Conservation (phyloP, 2,888 invertebrate genomes). For the Acrobasis suavella region DNA sequence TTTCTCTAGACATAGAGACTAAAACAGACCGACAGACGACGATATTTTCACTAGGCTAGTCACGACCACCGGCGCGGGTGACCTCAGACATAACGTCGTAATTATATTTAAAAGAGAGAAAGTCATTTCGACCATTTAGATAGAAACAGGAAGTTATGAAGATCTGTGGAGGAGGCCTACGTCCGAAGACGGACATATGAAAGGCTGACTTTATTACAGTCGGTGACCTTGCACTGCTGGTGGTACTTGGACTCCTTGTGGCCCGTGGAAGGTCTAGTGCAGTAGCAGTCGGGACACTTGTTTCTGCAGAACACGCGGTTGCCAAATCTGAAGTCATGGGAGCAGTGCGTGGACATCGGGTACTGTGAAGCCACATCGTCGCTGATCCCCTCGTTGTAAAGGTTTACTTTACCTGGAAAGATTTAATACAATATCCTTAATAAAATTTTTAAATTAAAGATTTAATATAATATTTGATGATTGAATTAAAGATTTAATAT, state of each 20-base stretch:
- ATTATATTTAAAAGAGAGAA: too few species aligned
- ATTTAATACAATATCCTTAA: neutral
- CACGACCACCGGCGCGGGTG: too few species aligned
- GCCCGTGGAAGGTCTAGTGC: neutral
- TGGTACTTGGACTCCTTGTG: constrained; percentile 54
- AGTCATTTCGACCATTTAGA: too few species aligned
- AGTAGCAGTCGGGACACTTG: constrained; percentile 7
- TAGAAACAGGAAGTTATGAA: neutral
- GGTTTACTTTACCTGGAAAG: constrained; percentile 36
- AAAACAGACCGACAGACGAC: too few species aligned
- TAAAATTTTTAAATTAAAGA: too few species aligned
- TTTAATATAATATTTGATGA: too few species aligned
- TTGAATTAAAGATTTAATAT: too few species aligned
- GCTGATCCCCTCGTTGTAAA: constrained; percentile 66
- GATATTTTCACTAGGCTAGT: too few species aligned
- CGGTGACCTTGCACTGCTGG: constrained; percentile 41
- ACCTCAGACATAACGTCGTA: too few species aligned
- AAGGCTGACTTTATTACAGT: constrained; percentile 24
- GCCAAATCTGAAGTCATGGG: neutral
- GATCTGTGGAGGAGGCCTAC: too few species aligned
- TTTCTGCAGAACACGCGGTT: neutral
- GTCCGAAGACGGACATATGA: too few species aligned
- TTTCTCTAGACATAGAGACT: too few species aligned
- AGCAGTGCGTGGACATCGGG: constrained; percentile 14
- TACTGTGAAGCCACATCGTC: constrained; percentile 38